Evolutionary conservation across 2,888 invertebrate genomes (phyloP).

Genomic region (Noctuana brunneofusca): DNA sequence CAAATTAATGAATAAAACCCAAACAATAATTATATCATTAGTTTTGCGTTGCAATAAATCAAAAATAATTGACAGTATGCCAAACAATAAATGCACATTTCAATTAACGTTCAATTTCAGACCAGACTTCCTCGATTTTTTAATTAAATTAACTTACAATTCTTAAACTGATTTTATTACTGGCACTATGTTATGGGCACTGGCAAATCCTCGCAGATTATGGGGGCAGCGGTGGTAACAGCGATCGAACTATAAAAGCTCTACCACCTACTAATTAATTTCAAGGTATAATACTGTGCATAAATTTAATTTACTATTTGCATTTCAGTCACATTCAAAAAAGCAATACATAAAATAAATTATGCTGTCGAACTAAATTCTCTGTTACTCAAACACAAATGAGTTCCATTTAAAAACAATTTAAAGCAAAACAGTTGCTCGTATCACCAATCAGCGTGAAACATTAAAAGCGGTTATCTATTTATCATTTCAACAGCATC

Average conservation of each 20-base stretch:
- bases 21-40: conserved; percentile 32
- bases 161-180: neutral
- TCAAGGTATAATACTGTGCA: neutral
- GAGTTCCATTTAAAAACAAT: conserved; percentile 14
- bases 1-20: conserved; percentile 21
- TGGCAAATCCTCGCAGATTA: too few species aligned
- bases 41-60: conserved; percentile 34
- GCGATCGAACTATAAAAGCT: too few species aligned
- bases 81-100: conserved; percentile 32
- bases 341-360: conserved; percentile 1
- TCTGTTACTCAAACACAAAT: conserved; percentile 6
- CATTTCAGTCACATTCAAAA: neutral
- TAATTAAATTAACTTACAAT: neutral
- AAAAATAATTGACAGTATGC: conserved; percentile 36
- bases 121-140: conserved; percentile 10
- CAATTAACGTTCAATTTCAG: conserved; percentile 23
- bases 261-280: too few species aligned
- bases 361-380: conserved; percentile 3
- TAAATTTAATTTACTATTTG: neutral
- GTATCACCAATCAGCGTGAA: conserved; percentile 16
- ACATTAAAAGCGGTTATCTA: conserved; percentile 21
- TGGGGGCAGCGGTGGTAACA: too few species aligned
- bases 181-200: too few species aligned
- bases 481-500: conserved; percentile 30
- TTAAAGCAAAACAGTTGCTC: conserved; percentile 18